phyloP scores from a whole-genome alignment of 1,140 invertebrate species.

The Conus betulinus region DNA sequence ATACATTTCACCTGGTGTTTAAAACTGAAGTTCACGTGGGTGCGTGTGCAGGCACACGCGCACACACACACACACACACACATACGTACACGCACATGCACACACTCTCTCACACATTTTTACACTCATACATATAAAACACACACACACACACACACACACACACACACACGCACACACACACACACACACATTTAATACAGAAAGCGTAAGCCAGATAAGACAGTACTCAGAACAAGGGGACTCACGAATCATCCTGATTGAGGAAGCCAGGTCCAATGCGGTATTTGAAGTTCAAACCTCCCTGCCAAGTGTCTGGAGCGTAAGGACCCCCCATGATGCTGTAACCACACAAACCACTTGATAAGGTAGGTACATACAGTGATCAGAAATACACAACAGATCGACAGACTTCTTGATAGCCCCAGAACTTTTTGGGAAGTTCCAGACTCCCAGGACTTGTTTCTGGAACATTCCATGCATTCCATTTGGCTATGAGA shows the following conservation, averaged over 20 bases:
- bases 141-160: no score
- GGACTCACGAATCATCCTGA: conserved; percentile 34
- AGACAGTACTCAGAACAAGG: neutral
- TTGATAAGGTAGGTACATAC: neutral
- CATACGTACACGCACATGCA: no score
- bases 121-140: no score
- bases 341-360: conserved; percentile 38
- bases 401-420: neutral
- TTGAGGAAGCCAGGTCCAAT: conserved; percentile 67
- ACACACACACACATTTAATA: neutral
- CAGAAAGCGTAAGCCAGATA: neutral
- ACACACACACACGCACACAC: neutral
- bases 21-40: no score
- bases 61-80: no score
- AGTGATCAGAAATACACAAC: neutral
- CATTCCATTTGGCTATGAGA: no score
- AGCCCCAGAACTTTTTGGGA: no score
- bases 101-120: no score
- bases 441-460: no score
- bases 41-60: no score
- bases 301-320: conserved; percentile 74
- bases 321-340: conserved; percentile 63
- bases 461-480: no score
- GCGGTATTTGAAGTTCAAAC: conserved; percentile 76
- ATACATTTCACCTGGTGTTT: no score